Evolutionary conservation across 1,140 invertebrate genomes (phyloP), one percentile per base, ranked within the genome.

Genomic region (Amyelois transitella): DNA sequence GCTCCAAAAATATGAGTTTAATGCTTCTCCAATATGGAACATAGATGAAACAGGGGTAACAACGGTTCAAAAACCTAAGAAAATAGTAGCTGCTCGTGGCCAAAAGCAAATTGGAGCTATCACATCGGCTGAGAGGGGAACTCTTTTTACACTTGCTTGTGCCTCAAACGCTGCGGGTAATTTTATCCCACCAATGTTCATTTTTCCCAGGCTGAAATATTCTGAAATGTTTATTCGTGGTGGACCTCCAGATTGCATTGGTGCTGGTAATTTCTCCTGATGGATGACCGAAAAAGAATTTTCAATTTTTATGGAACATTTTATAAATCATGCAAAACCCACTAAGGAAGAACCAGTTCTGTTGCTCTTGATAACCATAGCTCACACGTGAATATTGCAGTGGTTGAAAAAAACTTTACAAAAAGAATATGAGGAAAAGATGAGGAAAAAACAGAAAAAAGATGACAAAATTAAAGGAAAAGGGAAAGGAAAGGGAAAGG

Each of bases 141-240:
- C 60, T 22, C 44, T 72, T 6, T 64, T 88, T 6, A 84, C 82
- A 43, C 51, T 69, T 43, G 68, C 64, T 0, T 67, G 51, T 63
- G 71, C 62, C n/a, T 48, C 76, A 10, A 79, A 62, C 54, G 73
- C 77, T 49, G 53, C 48, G 14, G 81, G 78, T 18, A 68, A 62
- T 43, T 65, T 43, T 20, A 54, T 84, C 18, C 76, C 81, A 21
- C 76, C 74, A 18, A 68, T 75, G 64, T 77, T 83, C 20, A 51
- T 84, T 44, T 89, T 87, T 67, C 76, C 69, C 0, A 54, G 69
- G 32, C 71, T 72, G 32, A 69, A 61, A 51, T 80, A 72, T 50
- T 63, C 60, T 45, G 60, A 61, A 18, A 20, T 63, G 7, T 76
- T 75, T 51, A 32, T 77, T 60, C 28, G n/a, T 8, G 43, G 47